Evolutionary conservation across 2,797 vertebrate species (phyloP).

Genomic region (Microchirus variegatus): DNA sequence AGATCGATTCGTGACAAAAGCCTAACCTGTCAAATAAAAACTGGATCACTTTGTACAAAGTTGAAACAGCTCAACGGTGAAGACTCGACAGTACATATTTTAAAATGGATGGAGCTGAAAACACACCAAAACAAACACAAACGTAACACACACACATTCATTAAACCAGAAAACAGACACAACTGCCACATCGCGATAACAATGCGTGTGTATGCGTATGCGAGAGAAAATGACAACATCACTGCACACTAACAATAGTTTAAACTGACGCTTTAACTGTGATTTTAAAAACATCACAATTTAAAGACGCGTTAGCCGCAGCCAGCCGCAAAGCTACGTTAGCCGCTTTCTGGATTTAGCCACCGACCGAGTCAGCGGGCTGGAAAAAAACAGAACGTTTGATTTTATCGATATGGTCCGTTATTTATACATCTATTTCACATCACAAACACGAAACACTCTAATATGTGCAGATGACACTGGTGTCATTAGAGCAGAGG

Average conservation of each 20-base stretch:
- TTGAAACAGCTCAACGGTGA: too few relatives aligned
- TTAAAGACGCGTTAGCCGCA: neutral
- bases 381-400: neutral
- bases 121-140: slow-evolving; percentile 30
- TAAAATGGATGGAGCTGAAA: too few relatives aligned
- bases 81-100: too few relatives aligned
- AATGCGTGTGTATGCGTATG: neutral
- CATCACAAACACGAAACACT: neutral
- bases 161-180: too few relatives aligned
- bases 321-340: slow-evolving; percentile 4
- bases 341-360: slow-evolving; percentile 28
- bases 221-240: neutral
- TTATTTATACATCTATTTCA: too few relatives aligned
- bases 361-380: neutral
- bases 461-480: fast-evolving
- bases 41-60: too few relatives aligned
- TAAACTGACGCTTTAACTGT: too few relatives aligned
- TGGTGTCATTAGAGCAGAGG: too few relatives aligned
- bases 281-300: neutral
- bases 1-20: too few relatives aligned
- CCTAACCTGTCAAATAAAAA: too few relatives aligned
- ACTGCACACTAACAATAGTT: neutral
- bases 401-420: too few relatives aligned
- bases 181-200: neutral
- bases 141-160: neutral